Evolutionary conservation across 2,888 invertebrate species (phyloP), one percentile per base, ranked within the genome.

Genomic region (Melikaiella ostensackeni): DNA sequence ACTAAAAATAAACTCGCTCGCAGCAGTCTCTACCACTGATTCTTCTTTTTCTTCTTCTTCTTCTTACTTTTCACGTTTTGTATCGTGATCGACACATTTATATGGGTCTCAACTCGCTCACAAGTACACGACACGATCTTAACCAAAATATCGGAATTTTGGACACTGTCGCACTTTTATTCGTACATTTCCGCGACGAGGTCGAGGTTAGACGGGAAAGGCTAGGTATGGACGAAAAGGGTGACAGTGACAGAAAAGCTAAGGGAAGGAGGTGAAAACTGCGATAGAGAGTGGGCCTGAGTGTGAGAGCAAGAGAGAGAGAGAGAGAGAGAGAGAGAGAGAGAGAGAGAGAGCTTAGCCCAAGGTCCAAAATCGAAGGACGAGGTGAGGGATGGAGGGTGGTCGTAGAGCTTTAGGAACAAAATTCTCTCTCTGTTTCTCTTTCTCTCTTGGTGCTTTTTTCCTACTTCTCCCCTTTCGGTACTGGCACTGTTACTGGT

Each of bases 21-120:
- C 76, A 78, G 59, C 74, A 81, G 76, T 74, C 79, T 79, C 75
- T 81, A 77, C 79, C 79, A 77, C 79, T 78, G 82, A 82, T 83
- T 83, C 83, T 85, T 77, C 82, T 80, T 76, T 64, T 79, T 73
- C 80, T 75, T 70, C 70, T 30, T 70, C 70, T 30, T 81, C 80
- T 80, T 77, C 76, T 75, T 77, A 74, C 74, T 77, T 84, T 83
- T 85, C 85, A 86, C 87, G 86, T 87, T 88, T 88, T 88, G 84
- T 87, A 86, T 84, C 88, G 86, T 84, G 88, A 87, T 84, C 88
- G 88, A 88, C 87, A 88, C 88, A 88, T 88, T 88, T 88, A 88
- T 85, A 80, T 81, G 80, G 81, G 66, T 75, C 63, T 57, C 59
- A 61, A 62, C 50, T 59, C 64, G 77, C 77, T 63, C 57, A 61